Base-by-base conservation (phyloP, 2,797 vertebrate genomes). In the Selene dorsalis region DNA sequence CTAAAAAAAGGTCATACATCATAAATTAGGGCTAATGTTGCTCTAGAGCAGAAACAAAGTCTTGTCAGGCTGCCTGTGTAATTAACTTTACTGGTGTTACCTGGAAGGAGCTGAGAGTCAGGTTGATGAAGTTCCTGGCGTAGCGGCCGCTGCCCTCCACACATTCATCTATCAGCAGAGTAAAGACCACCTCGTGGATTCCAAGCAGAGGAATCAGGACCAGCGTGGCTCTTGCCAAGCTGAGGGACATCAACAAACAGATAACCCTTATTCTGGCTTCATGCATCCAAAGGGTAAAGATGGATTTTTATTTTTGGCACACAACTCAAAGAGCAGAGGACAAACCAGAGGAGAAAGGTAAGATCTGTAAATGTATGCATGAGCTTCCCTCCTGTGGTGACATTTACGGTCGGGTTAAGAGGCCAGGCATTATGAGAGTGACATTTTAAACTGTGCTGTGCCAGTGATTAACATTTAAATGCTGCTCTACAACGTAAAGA, bases 61-160 rank as follows among this genome's bases (percentile, higher is more conserved):
- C 3, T 53, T 35, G 24, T 24, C 11, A 17, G 28, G 43, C 18
- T 0, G 16, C 17, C 11, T 6, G 4, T 24, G 7, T 38, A 1
- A 28, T 53, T 4, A 8, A 18, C 6, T 24, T 35, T 18, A 24
- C 5, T 1, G 20, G 18, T 28, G 30, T 82, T 91, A 99, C 98
- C 78, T 99, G 97, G 84, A 98, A 97, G 2, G 98, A 99, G 88
- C 95, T 96, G 87, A 99, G 93, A 4, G 95, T 96, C 87, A 99
- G 89, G 83, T 99, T 95, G 87, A 99, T 88, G 82, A 97, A 97
- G 91, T 96, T 93, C 68, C 95, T 93, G 52, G 95, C 93, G 0
- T 95, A 95, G 69, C 92, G 96, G 57, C 93, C 88, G 86, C 85
- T 92, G 60, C 95, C 96, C 85, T 96, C 88, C 66, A 98, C 82